Percentiles rank a stretch among this genome's conserved stretches.
These are phyloP conservation scores for Buphagus erythrorhynchus DNA, from an alignment of 2,797 vertebrate genomes.

Conservation along the genomic window DNA sequence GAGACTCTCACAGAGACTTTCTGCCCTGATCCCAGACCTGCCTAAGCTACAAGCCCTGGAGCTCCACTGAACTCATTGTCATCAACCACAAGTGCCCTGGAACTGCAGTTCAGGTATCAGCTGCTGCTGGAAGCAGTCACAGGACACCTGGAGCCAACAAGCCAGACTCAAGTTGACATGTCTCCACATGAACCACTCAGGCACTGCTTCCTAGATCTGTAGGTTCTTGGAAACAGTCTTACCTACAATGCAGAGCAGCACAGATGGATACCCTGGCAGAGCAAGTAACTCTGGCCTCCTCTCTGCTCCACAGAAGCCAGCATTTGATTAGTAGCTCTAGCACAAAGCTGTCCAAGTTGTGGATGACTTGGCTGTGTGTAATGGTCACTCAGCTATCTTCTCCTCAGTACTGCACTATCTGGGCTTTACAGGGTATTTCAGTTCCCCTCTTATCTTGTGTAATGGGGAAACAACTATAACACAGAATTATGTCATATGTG, in stretches of 20 bases:
- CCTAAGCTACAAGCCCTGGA: neutral
- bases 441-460: neutral
- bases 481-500: neutral
- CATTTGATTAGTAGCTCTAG: neutral
- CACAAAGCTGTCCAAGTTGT: neutral
- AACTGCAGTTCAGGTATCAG: neutral
- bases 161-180: neutral
- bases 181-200: neutral
- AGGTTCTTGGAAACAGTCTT: neutral
- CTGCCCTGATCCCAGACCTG: neutral
- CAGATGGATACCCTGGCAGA: neutral
- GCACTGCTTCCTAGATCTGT: neutral
- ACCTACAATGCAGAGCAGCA: neutral
- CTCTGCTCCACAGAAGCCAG: neutral
- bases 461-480: neutral
- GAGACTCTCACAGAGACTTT: neutral
- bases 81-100: neutral
- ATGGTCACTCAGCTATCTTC: neutral
- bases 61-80: neutral
- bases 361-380: neutral
- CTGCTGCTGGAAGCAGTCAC: neutral
- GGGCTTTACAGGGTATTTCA: neutral
- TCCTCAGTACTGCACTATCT: neutral
- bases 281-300: neutral
- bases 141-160: neutral